Base-by-base conservation (phyloP, 1,140 invertebrate genomes). In the Halyomorpha halys region DNA sequence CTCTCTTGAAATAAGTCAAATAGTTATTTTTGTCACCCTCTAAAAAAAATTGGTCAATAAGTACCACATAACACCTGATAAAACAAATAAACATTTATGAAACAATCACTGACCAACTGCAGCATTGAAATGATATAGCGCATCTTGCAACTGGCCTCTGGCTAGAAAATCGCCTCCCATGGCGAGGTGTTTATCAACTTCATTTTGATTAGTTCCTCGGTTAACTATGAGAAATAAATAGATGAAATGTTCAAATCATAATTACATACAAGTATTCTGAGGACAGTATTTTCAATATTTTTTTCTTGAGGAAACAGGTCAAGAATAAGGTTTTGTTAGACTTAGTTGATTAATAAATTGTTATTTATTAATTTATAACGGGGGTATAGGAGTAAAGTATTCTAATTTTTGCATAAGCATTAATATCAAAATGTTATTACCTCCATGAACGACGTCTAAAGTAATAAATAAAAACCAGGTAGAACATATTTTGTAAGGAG, bases 21-120 rank as follows among this genome's bases (percentile, higher is more conserved):
- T 97, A 99, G 77, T 98, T 98, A 62, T 82, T 83, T 39, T 94
- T 91, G 79, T 99, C 96, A 18, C 89, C 91, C 78, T 98, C 95
- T 96, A 75, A 6, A 81, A 80, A 70, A 70, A 63, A 65, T 69
- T 69, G 64, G 44, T 65, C 51, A 23, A 44, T 30, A 19, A 51
- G 49, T 15, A 34, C 44, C 47, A 45, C 34, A 44, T 3, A 49
- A 21, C 3, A 15, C 1, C 21, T 56, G 8, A 56, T 4, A 23
- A 3, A 23, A 56, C 27, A 18, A 25, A 25, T 23, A 56, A 56
- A 56, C 11, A 56, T 6, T 11, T 39, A 39, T 6, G 11, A 11
- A 2, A 39, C 3, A 1, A 8, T 11, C 13, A 68, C 86, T 81
- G 76, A 96, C 93, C 94, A 72, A 99, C 90, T 69, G 97, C 97